phyloP scores from a whole-genome alignment of 37 sponge, comb jelly and placozoan species.

The Agelas oroides region DNA sequence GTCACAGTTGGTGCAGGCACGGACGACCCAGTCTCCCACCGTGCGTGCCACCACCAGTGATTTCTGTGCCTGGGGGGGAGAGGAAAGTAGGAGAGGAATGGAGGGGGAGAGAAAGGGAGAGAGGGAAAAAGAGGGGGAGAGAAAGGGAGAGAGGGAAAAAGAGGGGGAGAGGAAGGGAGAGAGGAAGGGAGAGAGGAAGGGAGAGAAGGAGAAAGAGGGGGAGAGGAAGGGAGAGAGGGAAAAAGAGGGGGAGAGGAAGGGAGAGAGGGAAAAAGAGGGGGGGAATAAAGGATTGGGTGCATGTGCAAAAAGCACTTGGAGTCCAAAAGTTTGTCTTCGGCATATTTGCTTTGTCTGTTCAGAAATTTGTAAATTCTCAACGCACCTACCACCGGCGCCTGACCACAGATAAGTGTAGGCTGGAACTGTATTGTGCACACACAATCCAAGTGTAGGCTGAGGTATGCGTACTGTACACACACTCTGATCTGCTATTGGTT shows the following conservation, averaged over 20 bases:
- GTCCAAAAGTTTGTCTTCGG: too few relatives aligned
- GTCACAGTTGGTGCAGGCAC: slow-evolving; percentile 61
- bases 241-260: background rate
- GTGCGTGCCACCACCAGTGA: slow-evolving; percentile 3
- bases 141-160: background rate
- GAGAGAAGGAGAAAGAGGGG: background rate
- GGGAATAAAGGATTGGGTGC: background rate
- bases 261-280: background rate
- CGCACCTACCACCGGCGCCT: too few relatives aligned
- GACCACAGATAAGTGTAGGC: too few relatives aligned
- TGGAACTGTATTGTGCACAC: too few relatives aligned
- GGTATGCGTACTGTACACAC: too few relatives aligned
- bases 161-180: background rate
- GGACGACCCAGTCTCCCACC: slow-evolving; percentile 60
- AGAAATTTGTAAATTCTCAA: too few relatives aligned
- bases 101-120: background rate
- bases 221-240: background rate
- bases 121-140: background rate
- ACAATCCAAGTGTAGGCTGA: too few relatives aligned
- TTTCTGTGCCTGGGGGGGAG: slow-evolving; percentile 31
- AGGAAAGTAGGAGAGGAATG: background rate
- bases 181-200: background rate
- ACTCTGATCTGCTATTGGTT: too few relatives aligned
- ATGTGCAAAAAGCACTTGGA: background rate
- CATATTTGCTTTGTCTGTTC: too few relatives aligned